These are phyloP conservation scores for Scomber japonicus DNA, from an alignment of 2,113 vertebrate genomes.

Conservation along the genomic window DNA sequence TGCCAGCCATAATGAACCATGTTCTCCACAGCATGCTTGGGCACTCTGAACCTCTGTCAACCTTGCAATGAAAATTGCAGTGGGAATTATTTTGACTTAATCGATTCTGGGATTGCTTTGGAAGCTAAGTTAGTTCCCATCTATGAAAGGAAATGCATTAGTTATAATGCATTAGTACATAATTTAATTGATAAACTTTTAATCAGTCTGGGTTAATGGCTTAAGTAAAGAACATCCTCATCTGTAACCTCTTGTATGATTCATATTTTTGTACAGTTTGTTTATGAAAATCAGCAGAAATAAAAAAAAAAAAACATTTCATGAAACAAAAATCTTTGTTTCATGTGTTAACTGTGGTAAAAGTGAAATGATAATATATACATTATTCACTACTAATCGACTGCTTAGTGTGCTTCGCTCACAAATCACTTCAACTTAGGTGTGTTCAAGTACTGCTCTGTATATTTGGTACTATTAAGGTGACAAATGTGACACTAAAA, in stretches of 20 bases:
- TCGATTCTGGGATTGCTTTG: slow-evolving; percentile 40
- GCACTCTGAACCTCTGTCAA: slow-evolving; percentile 23
- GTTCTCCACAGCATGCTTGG: slow-evolving; percentile 13
- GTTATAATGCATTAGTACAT: neutral
- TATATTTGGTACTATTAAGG: slow-evolving; percentile 26
- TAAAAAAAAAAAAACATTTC: neutral
- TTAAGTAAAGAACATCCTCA: neutral
- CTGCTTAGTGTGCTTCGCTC: slow-evolving; percentile 5
- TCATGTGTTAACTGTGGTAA: no score
- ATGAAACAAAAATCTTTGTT: neutral
- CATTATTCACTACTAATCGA: slow-evolving; percentile 1
- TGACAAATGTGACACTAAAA: slow-evolving; percentile 26
- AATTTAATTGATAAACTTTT: slow-evolving; percentile 24
- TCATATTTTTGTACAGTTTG: neutral
- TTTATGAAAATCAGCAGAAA: neutral
- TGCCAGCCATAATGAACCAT: slow-evolving; percentile 54
- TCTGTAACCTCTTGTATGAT: neutral
- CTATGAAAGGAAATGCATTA: slow-evolving; percentile 19
- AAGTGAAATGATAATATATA: neutral
- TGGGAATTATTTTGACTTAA: slow-evolving; percentile 50
- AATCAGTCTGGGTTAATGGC: slow-evolving; percentile 1
- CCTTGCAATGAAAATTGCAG: neutral
- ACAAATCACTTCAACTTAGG: slow-evolving; percentile 27
- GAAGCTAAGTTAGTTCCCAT: slow-evolving; percentile 25
- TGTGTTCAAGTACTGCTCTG: neutral